Evolutionary conservation across 2,797 vertebrate species (phyloP), one percentile per base, ranked within the genome.

Genomic region (Myotis pilosus): DNA sequence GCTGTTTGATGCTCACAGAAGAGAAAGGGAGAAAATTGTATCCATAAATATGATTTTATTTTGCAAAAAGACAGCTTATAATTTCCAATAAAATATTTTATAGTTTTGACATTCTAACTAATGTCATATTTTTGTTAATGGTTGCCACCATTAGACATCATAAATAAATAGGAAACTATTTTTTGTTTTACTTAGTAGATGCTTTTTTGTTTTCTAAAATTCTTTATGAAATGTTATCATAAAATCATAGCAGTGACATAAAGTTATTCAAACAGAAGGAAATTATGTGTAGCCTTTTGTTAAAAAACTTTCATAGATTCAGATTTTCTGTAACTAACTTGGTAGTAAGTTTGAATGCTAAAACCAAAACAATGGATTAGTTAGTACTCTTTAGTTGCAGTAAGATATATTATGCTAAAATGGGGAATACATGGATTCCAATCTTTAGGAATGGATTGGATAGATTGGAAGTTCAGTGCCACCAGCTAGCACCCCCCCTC

Each of bases 1-100:
- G 9, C 11, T 79, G 1, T 85, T 96, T 84, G 25, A 76, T 64
- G 0, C 38, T 83, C 38, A 81, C 15, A 66, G 33, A 68, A 81
- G 11, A 79, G 9, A 87, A 92, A 84, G 33, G 11, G 66, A 11
- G 49, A 81, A 94, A 83, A 41, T 7, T 85, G 0, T 41, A 69
- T n/a, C 64, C 9, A 82, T 66, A 68, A 91, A 76, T 79, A 36
- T 83, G 12, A 49, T 89, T 96, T 75, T 83, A 15, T 86, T 93
- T 92, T 88, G 20, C 22, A 87, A 81, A 44, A 82, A 30, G n/a
- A 66, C 10, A 60, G 22, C 78, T 74, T 82, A n/a, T 79, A 96
- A 81, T 36, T 69, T 94, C 79, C n/a, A 88, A 80, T 66, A 71
- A 94, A 90, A 55, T 64, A 49, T 57, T 82, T 71, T 36, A 1